phyloP scores from a whole-genome alignment of 2,888 invertebrate genomes.

The Entomobrya proxima region DNA sequence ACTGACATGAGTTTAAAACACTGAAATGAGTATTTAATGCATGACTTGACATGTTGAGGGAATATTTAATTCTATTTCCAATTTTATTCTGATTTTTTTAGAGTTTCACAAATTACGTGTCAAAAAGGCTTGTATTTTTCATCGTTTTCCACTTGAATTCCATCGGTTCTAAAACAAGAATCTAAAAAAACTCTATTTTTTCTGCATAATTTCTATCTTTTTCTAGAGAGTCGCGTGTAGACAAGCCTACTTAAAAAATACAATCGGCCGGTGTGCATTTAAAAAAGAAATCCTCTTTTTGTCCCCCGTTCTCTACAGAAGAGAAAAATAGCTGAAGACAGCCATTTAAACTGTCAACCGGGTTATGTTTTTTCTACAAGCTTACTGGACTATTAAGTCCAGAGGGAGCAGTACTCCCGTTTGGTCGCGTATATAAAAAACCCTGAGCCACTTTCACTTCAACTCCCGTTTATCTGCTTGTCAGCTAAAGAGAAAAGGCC shows the following conservation, averaged over 20 bases:
- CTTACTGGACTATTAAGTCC: conserved; percentile 57
- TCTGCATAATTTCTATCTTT: too few species aligned
- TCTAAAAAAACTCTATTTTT: too few species aligned
- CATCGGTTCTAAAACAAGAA: too few species aligned
- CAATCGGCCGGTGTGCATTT: too few species aligned
- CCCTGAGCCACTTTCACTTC: conserved; percentile 59
- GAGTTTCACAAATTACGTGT: too few species aligned
- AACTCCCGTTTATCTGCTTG: conserved; percentile 64
- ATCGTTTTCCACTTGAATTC: too few species aligned
- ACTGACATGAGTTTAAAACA: background rate
- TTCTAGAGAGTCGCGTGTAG: too few species aligned
- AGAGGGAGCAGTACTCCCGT: conserved; percentile 46
- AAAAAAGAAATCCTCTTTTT: conserved; percentile 8
- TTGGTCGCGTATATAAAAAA: conserved; percentile 32
- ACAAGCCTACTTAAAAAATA: too few species aligned
- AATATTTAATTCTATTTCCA: background rate
- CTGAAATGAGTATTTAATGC: conserved; percentile 1
- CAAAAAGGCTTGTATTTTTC: too few species aligned
- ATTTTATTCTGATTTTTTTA: too few species aligned
- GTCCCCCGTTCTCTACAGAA: background rate
- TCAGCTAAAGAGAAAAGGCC: conserved; percentile 62
- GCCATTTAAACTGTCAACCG: conserved; percentile 64
- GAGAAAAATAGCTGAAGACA: conserved; percentile 44
- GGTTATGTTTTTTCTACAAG: background rate
- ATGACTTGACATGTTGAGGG: background rate